A percentile compares a stretch with the other conserved stretches of the same genome.
Evolutionary conservation across 2,888 invertebrate species (phyloP).

Genomic region (Synergus itoensis): DNA sequence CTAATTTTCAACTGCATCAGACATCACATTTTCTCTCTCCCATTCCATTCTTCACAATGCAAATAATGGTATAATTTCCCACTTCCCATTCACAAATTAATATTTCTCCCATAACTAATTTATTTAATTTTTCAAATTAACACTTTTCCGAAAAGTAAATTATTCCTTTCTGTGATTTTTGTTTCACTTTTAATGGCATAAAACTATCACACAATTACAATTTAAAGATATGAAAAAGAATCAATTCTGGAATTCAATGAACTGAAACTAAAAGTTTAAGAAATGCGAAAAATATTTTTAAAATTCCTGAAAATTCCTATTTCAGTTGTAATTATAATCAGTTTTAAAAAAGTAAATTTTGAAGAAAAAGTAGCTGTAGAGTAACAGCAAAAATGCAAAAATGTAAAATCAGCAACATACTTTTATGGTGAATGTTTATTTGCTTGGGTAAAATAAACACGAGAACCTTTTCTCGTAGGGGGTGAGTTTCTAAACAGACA

Average conservation of each 20-base stretch:
- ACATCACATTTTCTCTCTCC: background rate
- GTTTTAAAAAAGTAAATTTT: too few species aligned
- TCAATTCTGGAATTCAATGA: too few species aligned
- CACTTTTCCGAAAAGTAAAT: background rate
- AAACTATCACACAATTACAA: too few species aligned
- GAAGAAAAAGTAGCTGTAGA: too few species aligned
- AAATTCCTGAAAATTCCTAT: too few species aligned
- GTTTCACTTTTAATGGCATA: too few species aligned
- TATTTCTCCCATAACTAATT: background rate
- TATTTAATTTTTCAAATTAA: background rate
- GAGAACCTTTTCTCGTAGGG: background rate
- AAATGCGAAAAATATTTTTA: too few species aligned
- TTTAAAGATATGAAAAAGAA: too few species aligned
- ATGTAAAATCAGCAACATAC: slow-evolving; percentile 9
- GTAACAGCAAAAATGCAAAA: too few species aligned
- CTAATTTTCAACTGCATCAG: slow-evolving; percentile 6
- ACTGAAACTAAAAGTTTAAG: too few species aligned
- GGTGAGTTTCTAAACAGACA: slow-evolving; percentile 32
- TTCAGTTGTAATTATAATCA: background rate
- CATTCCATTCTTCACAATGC: background rate
- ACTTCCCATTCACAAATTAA: background rate
- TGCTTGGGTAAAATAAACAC: background rate
- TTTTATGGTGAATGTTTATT: background rate
- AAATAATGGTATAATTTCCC: background rate
- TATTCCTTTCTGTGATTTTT: too few species aligned